These are phyloP conservation scores for Melanophora roralis DNA, from an alignment of 2,888 invertebrate species.

Conservation along the genomic window DNA sequence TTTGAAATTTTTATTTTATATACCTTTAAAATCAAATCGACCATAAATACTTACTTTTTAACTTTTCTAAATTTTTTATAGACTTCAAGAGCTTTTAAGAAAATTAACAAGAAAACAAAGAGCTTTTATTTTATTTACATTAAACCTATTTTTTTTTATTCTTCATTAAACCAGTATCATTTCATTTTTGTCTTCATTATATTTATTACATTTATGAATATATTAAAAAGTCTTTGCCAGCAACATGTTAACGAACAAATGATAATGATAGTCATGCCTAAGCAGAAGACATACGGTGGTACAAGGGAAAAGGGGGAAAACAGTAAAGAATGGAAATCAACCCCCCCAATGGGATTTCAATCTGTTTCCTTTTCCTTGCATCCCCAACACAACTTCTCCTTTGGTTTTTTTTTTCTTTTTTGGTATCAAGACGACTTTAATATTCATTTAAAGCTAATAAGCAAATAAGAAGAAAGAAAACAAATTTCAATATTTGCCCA, in stretches of 20 bases:
- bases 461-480: neutral
- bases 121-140: neutral
- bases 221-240: conserved; percentile 30
- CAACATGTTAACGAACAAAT: conserved; percentile 28
- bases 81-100: conserved; percentile 18
- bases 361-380: neutral
- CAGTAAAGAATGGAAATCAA: conserved; percentile 14
- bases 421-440: conserved; percentile 40
- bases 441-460: conserved; percentile 17
- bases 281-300: neutral
- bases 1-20: too few relatives aligned
- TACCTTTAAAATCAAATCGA: neutral
- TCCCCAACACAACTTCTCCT: neutral
- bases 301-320: neutral
- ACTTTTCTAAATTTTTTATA: neutral
- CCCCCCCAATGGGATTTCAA: conserved; percentile 25
- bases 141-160: neutral
- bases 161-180: neutral
- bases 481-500: conserved; percentile 6
- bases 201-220: conserved; percentile 58
- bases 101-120: conserved; percentile 28
- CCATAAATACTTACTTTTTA: neutral
- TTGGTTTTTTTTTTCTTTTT: conserved; percentile 44
- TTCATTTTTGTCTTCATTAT: conserved; percentile 38
- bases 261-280: conserved; percentile 16